Conservation (phyloP, 2,888 invertebrate genomes). For the Drosophila hamatofila region DNA sequence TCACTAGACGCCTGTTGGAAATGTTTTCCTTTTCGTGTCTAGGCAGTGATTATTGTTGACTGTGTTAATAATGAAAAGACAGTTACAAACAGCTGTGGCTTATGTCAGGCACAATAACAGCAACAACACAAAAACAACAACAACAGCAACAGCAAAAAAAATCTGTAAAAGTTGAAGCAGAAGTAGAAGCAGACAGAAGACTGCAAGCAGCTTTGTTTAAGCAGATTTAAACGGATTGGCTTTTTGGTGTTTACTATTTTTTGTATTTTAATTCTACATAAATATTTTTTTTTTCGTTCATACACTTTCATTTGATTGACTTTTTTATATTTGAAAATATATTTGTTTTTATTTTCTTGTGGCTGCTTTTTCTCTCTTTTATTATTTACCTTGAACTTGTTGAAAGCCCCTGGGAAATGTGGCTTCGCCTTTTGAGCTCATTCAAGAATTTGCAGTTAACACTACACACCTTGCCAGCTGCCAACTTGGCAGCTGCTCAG, state of each 20-base stretch:
- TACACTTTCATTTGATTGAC: neutral
- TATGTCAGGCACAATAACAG: constrained; percentile 2
- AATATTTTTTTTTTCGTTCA: neutral
- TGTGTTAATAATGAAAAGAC: constrained; percentile 75
- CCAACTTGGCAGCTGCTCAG: neutral
- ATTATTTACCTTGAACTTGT: constrained; percentile 1
- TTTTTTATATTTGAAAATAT: neutral
- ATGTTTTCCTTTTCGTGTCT: constrained; percentile 65
- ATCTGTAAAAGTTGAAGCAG: neutral
- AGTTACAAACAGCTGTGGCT: constrained; percentile 72
- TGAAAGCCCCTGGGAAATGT: neutral
- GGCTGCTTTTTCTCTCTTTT: neutral
- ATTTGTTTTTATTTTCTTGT: neutral
- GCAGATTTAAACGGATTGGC: constrained; percentile 23
- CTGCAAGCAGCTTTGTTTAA: constrained; percentile 1
- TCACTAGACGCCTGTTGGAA: constrained; percentile 65
- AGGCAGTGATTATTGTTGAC: constrained; percentile 77
- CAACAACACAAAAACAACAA: too few species aligned
- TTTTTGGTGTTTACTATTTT: neutral
- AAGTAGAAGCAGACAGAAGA: neutral
- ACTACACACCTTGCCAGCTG: neutral
- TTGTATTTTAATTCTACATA: neutral
- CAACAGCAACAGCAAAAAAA: neutral
- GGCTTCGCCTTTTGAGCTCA: neutral
- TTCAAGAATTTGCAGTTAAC: neutral